phyloP scores from a whole-genome alignment of 2,888 invertebrate genomes.

The Willowsia nigromaculata region DNA sequence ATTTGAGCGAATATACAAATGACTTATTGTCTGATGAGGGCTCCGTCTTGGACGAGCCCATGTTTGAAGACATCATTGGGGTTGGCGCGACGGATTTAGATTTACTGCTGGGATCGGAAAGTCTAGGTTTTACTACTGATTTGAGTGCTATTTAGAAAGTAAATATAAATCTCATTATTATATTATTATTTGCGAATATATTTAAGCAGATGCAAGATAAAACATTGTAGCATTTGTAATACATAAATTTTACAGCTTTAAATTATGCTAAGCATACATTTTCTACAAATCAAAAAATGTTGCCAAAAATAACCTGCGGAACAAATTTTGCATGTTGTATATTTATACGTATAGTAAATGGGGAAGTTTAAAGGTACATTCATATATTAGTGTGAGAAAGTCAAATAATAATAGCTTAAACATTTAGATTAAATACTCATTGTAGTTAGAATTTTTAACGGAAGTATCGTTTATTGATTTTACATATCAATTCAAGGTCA shows the following conservation, averaged over 20 bases:
- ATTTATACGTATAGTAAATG: background rate
- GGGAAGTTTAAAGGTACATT: no score
- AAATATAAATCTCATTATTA: background rate
- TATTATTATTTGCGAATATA: background rate
- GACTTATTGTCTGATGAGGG: conserved; percentile 80
- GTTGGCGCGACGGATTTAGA: conserved; percentile 80
- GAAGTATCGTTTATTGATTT: no score
- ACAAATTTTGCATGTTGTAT: no score
- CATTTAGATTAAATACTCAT: no score
- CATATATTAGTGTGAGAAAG: no score
- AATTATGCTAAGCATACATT: background rate
- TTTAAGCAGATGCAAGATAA: background rate
- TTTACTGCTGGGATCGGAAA: conserved; percentile 82
- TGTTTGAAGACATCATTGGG: conserved; percentile 79
- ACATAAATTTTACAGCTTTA: background rate
- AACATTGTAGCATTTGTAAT: no score
- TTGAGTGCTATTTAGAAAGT: conserved; percentile 75
- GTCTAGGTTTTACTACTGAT: conserved; percentile 80
- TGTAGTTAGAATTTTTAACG: no score
- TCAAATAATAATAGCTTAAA: no score
- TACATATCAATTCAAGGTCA: no score
- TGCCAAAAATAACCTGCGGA: background rate
- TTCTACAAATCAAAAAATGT: background rate
- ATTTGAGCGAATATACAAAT: conserved; percentile 79
- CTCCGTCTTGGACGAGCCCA: conserved; percentile 80